Evolutionary conservation across 2,113 vertebrate species (phyloP).

Genomic region (Bujurquina vittata): DNA sequence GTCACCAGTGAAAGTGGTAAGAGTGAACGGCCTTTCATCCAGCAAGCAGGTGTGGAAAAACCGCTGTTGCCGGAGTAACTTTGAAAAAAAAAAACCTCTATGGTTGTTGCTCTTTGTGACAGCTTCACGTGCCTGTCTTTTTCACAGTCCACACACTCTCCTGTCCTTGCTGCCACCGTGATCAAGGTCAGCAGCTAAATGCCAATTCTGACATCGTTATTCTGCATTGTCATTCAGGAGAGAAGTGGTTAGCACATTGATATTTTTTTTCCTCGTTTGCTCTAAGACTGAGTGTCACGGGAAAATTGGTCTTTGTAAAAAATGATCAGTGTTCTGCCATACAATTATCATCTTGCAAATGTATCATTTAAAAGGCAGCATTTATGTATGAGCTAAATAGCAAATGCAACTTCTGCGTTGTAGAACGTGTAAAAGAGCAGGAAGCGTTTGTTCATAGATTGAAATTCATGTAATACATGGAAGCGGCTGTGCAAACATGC

Average conservation of each 20-base stretch:
- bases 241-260: conserved; percentile 61
- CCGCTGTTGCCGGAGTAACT: neutral
- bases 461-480: neutral
- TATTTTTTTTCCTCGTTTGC: conserved; percentile 40
- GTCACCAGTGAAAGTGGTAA: neutral
- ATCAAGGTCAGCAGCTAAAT: conserved; percentile 61
- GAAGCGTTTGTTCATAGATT: conserved; percentile 2
- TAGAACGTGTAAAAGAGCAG: neutral
- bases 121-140: neutral
- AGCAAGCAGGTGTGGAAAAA: neutral
- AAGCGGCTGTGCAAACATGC: conserved; percentile 24
- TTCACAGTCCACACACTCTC: neutral
- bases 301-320: conserved; percentile 42
- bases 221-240: conserved; percentile 55
- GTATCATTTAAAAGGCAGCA: conserved; percentile 53
- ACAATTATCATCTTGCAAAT: conserved; percentile 49
- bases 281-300: conserved; percentile 48
- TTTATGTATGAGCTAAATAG: neutral
- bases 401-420: neutral
- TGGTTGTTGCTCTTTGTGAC: conserved; percentile 2
- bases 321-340: conserved; percentile 53
- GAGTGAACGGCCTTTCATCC: neutral
- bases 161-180: conserved; percentile 31
- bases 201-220: conserved; percentile 52
- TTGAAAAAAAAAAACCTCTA: neutral